Conservation (phyloP, 2,797 vertebrate species). For the Vultur gryphus region DNA sequence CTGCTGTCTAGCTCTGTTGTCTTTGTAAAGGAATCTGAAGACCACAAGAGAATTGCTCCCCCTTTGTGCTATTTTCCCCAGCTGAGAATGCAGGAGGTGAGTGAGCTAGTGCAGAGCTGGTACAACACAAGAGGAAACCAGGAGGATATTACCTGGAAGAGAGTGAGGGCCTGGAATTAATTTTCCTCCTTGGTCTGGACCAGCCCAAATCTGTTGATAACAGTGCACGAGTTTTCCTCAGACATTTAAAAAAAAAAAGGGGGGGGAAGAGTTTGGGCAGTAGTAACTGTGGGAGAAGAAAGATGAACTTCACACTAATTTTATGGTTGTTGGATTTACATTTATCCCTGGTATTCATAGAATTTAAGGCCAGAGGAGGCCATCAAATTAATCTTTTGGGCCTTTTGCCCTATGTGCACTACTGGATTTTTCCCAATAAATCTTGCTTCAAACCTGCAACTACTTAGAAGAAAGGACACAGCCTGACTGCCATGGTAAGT, state of each 20-base stretch:
- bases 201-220: neutral
- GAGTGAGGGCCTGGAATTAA: neutral
- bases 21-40: neutral
- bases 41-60: fast-evolving
- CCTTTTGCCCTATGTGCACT: neutral
- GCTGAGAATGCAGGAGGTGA: fast-evolving
- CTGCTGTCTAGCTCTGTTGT: neutral
- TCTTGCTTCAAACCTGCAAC: neutral
- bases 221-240: neutral
- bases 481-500: neutral
- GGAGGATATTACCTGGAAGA: neutral
- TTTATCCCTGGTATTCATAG: neutral
- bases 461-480: neutral
- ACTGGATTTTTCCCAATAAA: neutral
- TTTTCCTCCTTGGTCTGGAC: neutral
- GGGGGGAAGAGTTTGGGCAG: neutral
- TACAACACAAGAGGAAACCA: neutral
- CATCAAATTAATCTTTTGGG: neutral
- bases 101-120: neutral
- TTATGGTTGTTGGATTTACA: neutral
- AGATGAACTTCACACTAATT: neutral
- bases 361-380: neutral
- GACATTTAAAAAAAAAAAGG: neutral
- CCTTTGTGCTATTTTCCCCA: neutral
- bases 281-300: neutral